Conservation (phyloP, 1,140 invertebrate genomes). For the Prorops nasuta region DNA sequence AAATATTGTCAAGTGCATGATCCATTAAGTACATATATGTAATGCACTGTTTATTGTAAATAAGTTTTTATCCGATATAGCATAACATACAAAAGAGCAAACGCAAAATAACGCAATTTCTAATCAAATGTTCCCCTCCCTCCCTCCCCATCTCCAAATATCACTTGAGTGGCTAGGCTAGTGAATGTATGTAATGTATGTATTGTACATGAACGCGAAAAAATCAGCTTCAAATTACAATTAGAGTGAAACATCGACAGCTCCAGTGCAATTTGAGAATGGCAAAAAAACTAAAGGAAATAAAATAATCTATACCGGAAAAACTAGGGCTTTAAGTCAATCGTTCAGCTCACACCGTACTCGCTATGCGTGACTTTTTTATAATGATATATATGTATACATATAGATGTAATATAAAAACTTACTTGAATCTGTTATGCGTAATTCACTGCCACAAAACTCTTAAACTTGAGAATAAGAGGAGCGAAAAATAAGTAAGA, state of each 20-base stretch:
- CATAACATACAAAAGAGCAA: too few species aligned
- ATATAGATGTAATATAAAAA: constrained; percentile 31
- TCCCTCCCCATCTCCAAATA: too few species aligned
- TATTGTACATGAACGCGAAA: not conserved
- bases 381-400: constrained; percentile 24
- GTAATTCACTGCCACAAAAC: constrained; percentile 30
- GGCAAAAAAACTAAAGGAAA: not conserved
- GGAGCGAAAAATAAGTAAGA: not conserved
- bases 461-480: constrained; percentile 4
- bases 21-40: too few species aligned
- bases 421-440: constrained; percentile 24
- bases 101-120: too few species aligned
- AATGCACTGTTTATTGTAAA: too few species aligned
- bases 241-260: not conserved
- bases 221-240: not conserved
- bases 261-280: not conserved
- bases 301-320: not conserved
- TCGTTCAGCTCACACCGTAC: constrained; percentile 8
- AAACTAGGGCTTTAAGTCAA: not conserved
- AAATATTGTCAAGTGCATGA: too few species aligned
- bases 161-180: not conserved
- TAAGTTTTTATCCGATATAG: too few species aligned
- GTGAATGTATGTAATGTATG: not conserved
- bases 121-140: too few species aligned
- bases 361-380: constrained; percentile 18